phyloP scores from a whole-genome alignment of 2,797 vertebrate species.

The Xyrichtys novacula region DNA sequence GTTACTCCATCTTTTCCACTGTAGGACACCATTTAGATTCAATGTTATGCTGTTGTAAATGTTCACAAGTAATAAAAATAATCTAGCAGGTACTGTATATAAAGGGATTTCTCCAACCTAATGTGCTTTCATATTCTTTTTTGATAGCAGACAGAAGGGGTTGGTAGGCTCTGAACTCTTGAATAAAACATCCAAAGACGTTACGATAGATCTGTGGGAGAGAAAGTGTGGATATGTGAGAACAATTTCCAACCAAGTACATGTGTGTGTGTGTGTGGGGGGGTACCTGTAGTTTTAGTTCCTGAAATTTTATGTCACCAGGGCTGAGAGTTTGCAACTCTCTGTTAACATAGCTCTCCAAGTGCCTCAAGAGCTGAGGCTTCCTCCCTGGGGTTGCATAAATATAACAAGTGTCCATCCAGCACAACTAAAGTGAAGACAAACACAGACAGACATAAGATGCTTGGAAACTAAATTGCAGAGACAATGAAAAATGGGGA shows the following conservation, averaged over 20 bases:
- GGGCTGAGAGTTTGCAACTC: slow-evolving; percentile 82
- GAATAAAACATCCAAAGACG: slow-evolving; percentile 88
- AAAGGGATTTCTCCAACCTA: slow-evolving; percentile 80
- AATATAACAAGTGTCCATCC: slow-evolving; percentile 44
- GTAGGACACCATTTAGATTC: not conserved
- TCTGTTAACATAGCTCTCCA: slow-evolving; percentile 82
- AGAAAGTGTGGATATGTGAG: slow-evolving; percentile 23
- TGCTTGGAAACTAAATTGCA: too few species aligned
- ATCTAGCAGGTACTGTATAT: not conserved
- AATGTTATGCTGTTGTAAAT: not conserved
- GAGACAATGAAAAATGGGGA: too few species aligned
- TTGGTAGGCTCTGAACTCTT: slow-evolving; percentile 90
- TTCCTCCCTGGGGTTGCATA: slow-evolving; percentile 73
- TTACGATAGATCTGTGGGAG: slow-evolving; percentile 85
- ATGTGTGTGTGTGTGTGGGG: too few species aligned
- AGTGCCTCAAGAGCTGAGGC: slow-evolving; percentile 80
- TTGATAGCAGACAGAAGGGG: slow-evolving; percentile 89
- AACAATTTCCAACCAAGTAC: slow-evolving; percentile 57
- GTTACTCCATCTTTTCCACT: too few species aligned
- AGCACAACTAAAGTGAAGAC: slow-evolving; percentile 46
- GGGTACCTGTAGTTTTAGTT: slow-evolving; percentile 88
- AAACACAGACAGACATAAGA: slow-evolving; percentile 1
- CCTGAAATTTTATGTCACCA: slow-evolving; percentile 75
- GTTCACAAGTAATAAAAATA: not conserved
- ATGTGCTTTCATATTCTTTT: slow-evolving; percentile 88